Evolutionary conservation across 2,797 vertebrate species (phyloP).

Genomic region (Strix occidentalis): DNA sequence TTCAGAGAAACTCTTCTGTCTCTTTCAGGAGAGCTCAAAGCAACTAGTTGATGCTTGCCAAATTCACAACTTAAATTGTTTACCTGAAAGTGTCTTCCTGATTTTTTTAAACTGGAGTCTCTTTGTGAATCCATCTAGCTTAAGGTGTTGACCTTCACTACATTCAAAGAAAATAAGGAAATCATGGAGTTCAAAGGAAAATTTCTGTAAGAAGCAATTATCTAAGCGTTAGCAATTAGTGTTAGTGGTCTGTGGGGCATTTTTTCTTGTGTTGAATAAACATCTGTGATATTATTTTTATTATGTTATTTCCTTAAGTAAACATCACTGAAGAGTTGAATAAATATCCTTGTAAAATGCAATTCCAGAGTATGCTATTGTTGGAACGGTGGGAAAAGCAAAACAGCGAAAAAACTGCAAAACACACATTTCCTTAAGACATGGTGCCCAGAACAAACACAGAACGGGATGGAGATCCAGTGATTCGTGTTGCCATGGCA

Average conservation of each 20-base stretch:
- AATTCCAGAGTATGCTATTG: neutral
- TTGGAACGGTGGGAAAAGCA: no score
- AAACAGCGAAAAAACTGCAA: no score
- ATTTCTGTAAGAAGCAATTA: neutral
- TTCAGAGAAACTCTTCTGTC: neutral
- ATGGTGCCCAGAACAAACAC: no score
- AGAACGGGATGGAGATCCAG: no score
- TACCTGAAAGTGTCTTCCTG: neutral
- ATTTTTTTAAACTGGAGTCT: no score
- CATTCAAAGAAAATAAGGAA: neutral
- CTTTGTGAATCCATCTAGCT: neutral
- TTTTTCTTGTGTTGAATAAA: neutral
- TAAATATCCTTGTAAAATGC: neutral
- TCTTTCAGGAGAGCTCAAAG: neutral
- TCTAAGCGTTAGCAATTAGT: neutral
- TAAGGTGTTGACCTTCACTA: neutral
- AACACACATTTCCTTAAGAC: no score
- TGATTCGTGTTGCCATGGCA: no score
- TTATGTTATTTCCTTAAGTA: neutral
- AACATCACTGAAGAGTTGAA: neutral
- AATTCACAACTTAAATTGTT: neutral
- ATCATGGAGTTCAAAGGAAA: neutral
- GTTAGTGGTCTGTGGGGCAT: neutral
- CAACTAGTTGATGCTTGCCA: neutral
- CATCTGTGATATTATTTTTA: neutral